Evolutionary conservation across 2,888 invertebrate genomes (phyloP), one percentile per base, ranked within the genome.

Genomic region (Drosophila tripunctata): DNA sequence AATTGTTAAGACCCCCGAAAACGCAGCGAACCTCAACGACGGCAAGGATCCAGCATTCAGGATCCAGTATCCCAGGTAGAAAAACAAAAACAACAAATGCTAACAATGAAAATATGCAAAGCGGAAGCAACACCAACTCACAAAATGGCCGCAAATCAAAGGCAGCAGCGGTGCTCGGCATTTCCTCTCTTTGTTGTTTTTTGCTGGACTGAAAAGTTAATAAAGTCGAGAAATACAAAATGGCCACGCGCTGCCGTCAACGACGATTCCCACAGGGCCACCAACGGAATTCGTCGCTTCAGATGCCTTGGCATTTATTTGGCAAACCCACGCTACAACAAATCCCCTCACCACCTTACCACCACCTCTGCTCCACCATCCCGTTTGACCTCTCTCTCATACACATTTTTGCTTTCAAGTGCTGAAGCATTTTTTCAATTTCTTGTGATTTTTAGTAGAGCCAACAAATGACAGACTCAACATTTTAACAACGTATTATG

Each of bases 401-500:
- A 15, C 4, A 27, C 15, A 2, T 0, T 35, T 40, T 17, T 15
- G 10, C 40, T 24, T 43, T 54, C 47, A 33, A 43, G 43, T 58
- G 40, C 54, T 44, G 19, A 14, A 54, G 72, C 57, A 77, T 78
- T 81, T 83, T 84, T 83, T 82, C 82, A 82, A 82, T 83, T 84
- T 79, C 79, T 84, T 78, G 68, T 80, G 81, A 84, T 79, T 83
- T 84, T 80, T 78, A 67, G 67, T 65, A 48, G 33, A 58, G 69
- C 62, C 70, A 66, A 79, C 76, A 78, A 83, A 85, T 78, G 83
- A 82, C 85, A 83, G 81, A 77, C 83, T 85, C 82, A 85, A 82
- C 85, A 80, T 85, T 84, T 84, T 84, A 84, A 84, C 83, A 84
- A 83, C 80, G 85, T 85, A 84, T 84, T 84, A 85, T 83, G 63